Conservation (phyloP, 2,113 vertebrate species). For the Callipepla californica region DNA sequence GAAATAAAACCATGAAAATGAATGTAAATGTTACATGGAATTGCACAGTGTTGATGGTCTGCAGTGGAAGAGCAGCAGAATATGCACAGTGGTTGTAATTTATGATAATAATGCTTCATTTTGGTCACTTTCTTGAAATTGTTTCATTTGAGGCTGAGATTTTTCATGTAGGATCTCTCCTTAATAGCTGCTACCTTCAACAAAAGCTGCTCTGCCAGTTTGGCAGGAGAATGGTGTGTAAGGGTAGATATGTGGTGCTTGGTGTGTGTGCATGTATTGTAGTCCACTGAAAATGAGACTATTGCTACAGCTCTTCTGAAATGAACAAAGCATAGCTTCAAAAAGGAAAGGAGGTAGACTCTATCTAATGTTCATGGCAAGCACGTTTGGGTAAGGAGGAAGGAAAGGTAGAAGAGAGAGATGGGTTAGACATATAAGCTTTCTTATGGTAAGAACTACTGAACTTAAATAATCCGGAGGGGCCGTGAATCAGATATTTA, state of each 20-base stretch:
- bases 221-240: neutral
- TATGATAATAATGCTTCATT: neutral
- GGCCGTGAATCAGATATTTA: neutral
- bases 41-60: neutral
- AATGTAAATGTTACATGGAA: neutral
- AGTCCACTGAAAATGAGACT: neutral
- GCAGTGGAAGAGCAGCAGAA: constrained; percentile 26
- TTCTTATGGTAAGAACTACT: neutral
- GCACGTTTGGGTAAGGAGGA: neutral
- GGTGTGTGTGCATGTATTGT: rapidly evolving
- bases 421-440: neutral
- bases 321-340: neutral
- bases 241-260: neutral
- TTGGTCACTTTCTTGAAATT: neutral
- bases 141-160: neutral
- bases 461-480: neutral
- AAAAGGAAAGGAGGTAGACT: neutral
- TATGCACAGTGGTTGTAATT: neutral
- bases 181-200: neutral
- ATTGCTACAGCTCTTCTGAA: neutral
- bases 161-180: neutral
- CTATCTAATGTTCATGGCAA: neutral
- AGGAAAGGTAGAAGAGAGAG: neutral
- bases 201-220: neutral
- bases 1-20: constrained; percentile 29